phyloP scores from a whole-genome alignment of 2,113 vertebrate genomes.

The Clarias macrocephalus region DNA sequence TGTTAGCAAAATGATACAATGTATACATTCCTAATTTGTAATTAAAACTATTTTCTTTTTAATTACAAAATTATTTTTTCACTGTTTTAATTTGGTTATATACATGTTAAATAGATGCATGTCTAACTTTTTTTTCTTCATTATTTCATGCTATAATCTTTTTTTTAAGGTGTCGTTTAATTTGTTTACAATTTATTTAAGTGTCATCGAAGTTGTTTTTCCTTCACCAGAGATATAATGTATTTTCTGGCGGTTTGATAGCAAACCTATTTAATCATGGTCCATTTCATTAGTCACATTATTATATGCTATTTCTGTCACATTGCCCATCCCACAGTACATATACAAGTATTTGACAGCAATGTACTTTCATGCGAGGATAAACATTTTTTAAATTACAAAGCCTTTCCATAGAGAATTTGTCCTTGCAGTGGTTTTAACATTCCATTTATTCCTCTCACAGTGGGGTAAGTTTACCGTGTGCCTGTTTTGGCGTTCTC shows the following conservation, averaged over 20 bases:
- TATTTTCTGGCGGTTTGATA: not conserved
- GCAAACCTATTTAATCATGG: not conserved
- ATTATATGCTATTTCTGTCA: not conserved
- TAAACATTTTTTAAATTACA: not conserved
- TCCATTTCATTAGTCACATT: not conserved
- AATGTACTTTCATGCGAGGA: not conserved
- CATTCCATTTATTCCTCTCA: slow-evolving; percentile 18
- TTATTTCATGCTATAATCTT: not conserved
- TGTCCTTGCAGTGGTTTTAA: slow-evolving; percentile 52
- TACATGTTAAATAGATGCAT: not conserved
- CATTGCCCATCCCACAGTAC: not conserved
- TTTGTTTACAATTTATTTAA: no score
- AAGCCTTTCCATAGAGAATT: slow-evolving; percentile 4
- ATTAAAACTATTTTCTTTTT: no score
- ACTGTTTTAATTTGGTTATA: not conserved
- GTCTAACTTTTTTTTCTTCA: not conserved
- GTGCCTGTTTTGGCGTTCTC: slow-evolving; percentile 27
- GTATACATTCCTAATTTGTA: not conserved
- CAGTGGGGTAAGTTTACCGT: slow-evolving; percentile 39
- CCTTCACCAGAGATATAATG: no score
- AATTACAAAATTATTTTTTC: no score
- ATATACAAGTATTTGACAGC: not conserved
- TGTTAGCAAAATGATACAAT: not conserved
- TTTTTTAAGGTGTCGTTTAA: not conserved
- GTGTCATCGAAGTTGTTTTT: no score